Conservation (phyloP, 2,113 vertebrate genomes). For the Dunckerocampus dactyliophorus region DNA sequence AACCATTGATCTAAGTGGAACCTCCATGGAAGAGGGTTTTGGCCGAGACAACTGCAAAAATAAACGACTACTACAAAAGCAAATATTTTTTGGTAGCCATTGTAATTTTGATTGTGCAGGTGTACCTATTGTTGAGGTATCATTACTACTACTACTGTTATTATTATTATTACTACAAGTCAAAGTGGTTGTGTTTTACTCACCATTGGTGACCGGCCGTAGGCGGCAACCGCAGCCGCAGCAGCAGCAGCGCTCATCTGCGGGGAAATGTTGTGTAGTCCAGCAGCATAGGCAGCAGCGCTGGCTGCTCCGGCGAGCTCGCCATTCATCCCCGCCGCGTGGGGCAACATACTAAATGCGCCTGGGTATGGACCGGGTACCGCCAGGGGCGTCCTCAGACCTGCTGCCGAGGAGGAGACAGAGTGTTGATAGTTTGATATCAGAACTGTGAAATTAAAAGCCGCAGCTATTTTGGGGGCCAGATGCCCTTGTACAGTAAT, state of each 20-base stretch:
- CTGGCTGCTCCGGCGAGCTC: conserved; percentile 87
- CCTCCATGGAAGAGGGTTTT: too few relatives aligned
- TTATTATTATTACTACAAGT: too few relatives aligned
- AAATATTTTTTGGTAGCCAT: too few relatives aligned
- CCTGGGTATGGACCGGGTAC: conserved; percentile 86
- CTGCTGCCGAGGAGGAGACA: conserved; percentile 73
- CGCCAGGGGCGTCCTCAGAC: conserved; percentile 86
- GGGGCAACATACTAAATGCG: conserved; percentile 90
- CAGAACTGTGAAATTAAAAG: not conserved
- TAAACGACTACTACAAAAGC: too few relatives aligned
- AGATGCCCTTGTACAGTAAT: not conserved
- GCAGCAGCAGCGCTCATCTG: conserved; percentile 92
- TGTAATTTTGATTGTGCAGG: too few relatives aligned
- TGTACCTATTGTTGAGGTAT: too few relatives aligned
- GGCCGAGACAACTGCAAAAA: too few relatives aligned
- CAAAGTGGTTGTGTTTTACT: conserved; percentile 17
- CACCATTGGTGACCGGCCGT: conserved; percentile 92
- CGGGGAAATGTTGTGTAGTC: conserved; percentile 93
- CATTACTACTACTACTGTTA: too few relatives aligned
- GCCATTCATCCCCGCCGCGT: conserved; percentile 85
- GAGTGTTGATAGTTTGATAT: not conserved
- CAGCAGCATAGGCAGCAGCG: conserved; percentile 86
- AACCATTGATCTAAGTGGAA: too few relatives aligned
- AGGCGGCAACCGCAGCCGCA: conserved; percentile 85
- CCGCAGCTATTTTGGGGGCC: not conserved